Conservation (phyloP, 2,797 vertebrate genomes). For the Poecilia velifera region DNA sequence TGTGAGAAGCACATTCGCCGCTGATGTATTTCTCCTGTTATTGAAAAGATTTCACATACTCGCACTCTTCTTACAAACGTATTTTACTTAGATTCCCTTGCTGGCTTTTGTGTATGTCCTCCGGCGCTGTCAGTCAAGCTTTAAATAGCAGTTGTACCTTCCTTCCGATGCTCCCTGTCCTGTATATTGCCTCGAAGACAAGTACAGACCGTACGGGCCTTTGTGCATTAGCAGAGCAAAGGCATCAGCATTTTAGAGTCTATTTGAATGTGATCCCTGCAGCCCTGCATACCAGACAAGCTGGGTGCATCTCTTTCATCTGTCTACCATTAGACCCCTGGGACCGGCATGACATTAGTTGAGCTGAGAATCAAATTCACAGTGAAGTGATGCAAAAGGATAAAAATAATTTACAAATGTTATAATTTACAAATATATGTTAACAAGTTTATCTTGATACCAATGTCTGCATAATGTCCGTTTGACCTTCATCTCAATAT, state of each 20-base stretch:
- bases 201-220: constrained; percentile 26
- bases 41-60: constrained; percentile 9
- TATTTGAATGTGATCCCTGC: constrained; percentile 26
- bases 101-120: constrained; percentile 49
- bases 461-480: neutral
- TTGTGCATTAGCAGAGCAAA: constrained; percentile 25
- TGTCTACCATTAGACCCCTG: neutral
- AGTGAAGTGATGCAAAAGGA: neutral
- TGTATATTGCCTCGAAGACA: constrained; percentile 24
- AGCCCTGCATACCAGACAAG: constrained; percentile 31
- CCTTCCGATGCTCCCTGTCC: constrained; percentile 34
- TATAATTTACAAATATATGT: neutral
- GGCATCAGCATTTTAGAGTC: constrained; percentile 23
- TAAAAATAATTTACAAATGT: neutral
- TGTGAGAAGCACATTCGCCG: constrained; percentile 22
- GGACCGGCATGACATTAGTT: neutral
- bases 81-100: constrained; percentile 39
- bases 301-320: constrained; percentile 14
- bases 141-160: constrained; percentile 47
- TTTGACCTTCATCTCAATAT: neutral
- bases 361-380: constrained; percentile 2
- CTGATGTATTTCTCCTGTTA: constrained; percentile 22
- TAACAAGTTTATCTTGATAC: neutral
- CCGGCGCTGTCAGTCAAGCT: constrained; percentile 47
- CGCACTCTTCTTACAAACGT: constrained; percentile 13